Conservation (phyloP, 2,113 vertebrate species). For the Erinaceus europaeus region DNA sequence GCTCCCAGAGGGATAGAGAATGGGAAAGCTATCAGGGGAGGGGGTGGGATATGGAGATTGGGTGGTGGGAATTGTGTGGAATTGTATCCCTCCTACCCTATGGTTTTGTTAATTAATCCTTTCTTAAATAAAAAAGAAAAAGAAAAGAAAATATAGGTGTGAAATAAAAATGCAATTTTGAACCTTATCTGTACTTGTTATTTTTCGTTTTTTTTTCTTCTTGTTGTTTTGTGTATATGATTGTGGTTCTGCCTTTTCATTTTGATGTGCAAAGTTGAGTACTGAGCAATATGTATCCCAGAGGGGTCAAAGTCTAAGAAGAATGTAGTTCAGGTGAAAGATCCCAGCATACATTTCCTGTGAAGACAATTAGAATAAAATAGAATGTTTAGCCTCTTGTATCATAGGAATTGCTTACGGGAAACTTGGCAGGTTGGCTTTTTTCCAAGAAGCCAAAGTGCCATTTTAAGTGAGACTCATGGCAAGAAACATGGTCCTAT, state of each 20-base stretch:
- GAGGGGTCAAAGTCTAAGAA: background rate
- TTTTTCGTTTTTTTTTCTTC: background rate
- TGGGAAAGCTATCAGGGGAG: too few relatives aligned
- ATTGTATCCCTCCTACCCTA: too few relatives aligned
- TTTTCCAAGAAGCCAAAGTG: slow-evolving; percentile 32
- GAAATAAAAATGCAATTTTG: slow-evolving; percentile 17
- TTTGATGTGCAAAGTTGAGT: background rate
- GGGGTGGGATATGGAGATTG: too few relatives aligned
- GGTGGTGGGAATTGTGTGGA: too few relatives aligned
- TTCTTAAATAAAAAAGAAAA: too few relatives aligned
- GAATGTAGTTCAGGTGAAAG: background rate
- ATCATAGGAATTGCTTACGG: background rate
- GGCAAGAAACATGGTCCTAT: background rate
- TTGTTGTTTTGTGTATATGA: background rate
- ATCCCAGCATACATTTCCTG: background rate
- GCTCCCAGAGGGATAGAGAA: too few relatives aligned
- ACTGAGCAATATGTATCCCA: background rate
- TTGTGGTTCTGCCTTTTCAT: background rate
- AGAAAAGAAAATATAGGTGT: too few relatives aligned
- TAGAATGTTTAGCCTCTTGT: background rate
- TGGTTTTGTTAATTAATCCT: too few relatives aligned
- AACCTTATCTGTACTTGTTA: background rate
- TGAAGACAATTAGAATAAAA: slow-evolving; percentile 13
- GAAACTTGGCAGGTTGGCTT: background rate
- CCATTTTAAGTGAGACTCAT: background rate